A percentile compares a stretch with the other conserved stretches of the same genome.
Evolutionary conservation across 1,140 invertebrate species (phyloP).

Genomic region (Pseudomyrmex gracilis): DNA sequence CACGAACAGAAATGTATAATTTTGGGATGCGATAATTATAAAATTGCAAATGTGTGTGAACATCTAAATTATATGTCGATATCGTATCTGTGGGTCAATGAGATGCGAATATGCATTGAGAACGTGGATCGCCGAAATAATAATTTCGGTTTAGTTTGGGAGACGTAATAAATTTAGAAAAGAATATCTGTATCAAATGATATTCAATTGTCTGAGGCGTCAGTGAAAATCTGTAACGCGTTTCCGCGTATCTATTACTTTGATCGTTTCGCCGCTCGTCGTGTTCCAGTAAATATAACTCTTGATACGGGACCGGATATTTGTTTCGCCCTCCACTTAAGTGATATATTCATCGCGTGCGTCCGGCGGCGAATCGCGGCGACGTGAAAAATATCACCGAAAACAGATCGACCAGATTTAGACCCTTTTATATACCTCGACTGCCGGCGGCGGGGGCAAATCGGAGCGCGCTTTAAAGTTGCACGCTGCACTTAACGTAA

Average conservation of each 20-base stretch:
- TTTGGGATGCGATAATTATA: too few relatives aligned
- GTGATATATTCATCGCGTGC: conserved; percentile 75
- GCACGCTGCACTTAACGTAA: conserved; percentile 60
- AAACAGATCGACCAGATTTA: conserved; percentile 59
- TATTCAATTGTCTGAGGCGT: background rate
- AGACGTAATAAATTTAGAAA: conserved; percentile 3
- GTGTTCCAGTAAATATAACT: conserved; percentile 70
- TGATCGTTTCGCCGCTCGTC: conserved; percentile 20
- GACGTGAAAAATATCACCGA: conserved; percentile 63
- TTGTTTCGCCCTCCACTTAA: conserved; percentile 71
- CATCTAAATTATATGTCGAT: background rate
- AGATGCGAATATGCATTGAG: background rate
- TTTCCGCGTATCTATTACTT: conserved; percentile 45
- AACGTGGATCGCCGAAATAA: background rate
- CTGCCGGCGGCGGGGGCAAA: conserved; percentile 25
- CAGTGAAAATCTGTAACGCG: conserved; percentile 26
- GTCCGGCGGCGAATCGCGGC: conserved; percentile 68
- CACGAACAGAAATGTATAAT: background rate
- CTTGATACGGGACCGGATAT: conserved; percentile 75
- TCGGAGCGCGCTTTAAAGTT: conserved; percentile 54
- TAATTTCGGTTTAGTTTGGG: too few relatives aligned
- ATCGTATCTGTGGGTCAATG: background rate
- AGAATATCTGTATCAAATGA: conserved; percentile 4
- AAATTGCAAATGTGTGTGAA: too few relatives aligned
- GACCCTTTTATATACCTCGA: conserved; percentile 50